These are phyloP conservation scores for Sebastes schlegelii DNA, from an alignment of 2,113 vertebrate species.

Conservation along the genomic window DNA sequence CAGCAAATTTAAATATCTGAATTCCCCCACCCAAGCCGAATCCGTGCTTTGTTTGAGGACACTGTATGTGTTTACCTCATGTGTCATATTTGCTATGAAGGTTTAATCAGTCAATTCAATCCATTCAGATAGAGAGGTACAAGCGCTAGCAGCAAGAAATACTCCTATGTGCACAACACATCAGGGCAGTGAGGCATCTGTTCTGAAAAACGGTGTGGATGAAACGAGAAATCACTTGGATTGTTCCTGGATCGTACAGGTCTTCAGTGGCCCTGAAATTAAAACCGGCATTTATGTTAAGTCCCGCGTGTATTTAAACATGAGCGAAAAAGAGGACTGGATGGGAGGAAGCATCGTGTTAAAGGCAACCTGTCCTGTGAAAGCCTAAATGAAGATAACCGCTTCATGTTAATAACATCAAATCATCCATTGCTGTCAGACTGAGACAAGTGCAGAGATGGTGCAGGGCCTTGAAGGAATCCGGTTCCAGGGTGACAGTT, in stretches of 20 bases:
- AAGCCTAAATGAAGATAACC: conserved; percentile 40
- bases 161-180: conserved; percentile 36
- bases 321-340: conserved; percentile 28
- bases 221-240: conserved; percentile 20
- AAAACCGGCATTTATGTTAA: conserved; percentile 15
- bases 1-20: conserved; percentile 17
- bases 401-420: conserved; percentile 43
- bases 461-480: conserved; percentile 45
- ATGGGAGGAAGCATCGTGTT: conserved; percentile 29
- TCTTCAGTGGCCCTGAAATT: conserved; percentile 28
- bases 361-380: conserved; percentile 48
- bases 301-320: conserved; percentile 37
- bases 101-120: conserved; percentile 32
- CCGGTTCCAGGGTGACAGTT: conserved; percentile 25
- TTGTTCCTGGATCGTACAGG: conserved; percentile 41
- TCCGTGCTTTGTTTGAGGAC: conserved; percentile 9
- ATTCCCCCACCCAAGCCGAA: conserved; percentile 15
- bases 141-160: conserved; percentile 48
- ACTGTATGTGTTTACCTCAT: conserved; percentile 14
- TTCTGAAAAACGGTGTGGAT: conserved; percentile 16
- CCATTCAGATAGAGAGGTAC: conserved; percentile 34
- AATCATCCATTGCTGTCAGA: conserved; percentile 60
- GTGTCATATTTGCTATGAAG: conserved; percentile 1
- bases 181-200: conserved; percentile 27
- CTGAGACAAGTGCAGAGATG: conserved; percentile 51